Percentiles rank a stretch among this genome's conserved stretches.
Conservation (phyloP, 2,888 invertebrate species). For the Pyrocoelia pectoralis region DNA sequence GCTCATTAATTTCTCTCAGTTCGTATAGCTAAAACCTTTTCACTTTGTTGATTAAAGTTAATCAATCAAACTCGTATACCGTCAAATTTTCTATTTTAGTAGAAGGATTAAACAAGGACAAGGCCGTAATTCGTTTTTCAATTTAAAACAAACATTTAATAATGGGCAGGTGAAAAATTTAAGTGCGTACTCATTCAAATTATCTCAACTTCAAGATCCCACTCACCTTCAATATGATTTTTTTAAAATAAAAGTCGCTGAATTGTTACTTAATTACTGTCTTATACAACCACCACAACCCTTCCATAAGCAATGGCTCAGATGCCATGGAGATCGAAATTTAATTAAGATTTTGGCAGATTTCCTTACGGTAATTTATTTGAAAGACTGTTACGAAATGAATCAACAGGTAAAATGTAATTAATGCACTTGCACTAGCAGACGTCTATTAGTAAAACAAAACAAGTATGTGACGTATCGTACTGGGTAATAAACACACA, state of each 20-base stretch:
- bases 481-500: not conserved
- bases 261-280: too few species aligned
- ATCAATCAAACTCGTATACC: not conserved
- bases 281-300: too few species aligned
- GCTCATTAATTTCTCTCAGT: not conserved
- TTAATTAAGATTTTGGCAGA: too few species aligned
- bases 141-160: not conserved
- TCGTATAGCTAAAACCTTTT: not conserved
- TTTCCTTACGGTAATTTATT: too few species aligned
- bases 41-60: not conserved
- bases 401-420: not conserved
- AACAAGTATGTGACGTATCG: not conserved
- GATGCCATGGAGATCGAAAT: too few species aligned
- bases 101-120: constrained; percentile 10
- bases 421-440: not conserved
- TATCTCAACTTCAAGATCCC: too few species aligned
- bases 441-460: not conserved
- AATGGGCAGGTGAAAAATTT: not conserved
- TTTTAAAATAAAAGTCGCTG: too few species aligned
- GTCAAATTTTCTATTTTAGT: not conserved
- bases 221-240: too few species aligned
- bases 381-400: too few species aligned
- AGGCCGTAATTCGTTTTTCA: not conserved
- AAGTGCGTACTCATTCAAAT: too few species aligned
- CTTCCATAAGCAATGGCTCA: too few species aligned